These are phyloP conservation scores for Gasterosteus aculeatus DNA, from an alignment of 2,113 vertebrate genomes.

Conservation along the genomic window DNA sequence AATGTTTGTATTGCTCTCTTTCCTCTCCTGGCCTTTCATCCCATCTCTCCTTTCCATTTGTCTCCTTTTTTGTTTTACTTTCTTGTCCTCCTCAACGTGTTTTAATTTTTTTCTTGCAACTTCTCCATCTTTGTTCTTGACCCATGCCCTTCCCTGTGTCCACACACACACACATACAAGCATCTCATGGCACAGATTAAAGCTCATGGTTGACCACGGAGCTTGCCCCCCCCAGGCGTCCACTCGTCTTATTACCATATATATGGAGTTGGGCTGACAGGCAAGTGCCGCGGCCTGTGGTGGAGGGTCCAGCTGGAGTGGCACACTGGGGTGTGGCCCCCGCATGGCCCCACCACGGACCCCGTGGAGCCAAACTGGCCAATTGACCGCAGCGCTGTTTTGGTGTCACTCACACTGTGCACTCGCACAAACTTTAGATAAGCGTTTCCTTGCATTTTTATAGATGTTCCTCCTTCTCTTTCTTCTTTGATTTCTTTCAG, in stretches of 20 bases:
- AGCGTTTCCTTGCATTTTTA: conserved; percentile 18
- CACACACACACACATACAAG: conserved; percentile 13
- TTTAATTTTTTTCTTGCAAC: neutral
- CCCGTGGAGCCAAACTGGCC: conserved; percentile 50
- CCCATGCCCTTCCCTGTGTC: neutral
- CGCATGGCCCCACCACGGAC: conserved; percentile 33
- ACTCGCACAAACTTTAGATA: conserved; percentile 34
- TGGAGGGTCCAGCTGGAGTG: conserved; percentile 54
- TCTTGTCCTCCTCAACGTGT: neutral
- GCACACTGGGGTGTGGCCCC: conserved; percentile 45
- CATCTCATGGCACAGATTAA: conserved; percentile 27
- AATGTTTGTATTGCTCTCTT: neutral
- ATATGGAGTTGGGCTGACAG: conserved; percentile 75
- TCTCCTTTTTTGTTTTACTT: neutral
- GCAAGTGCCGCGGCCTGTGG: conserved; percentile 52
- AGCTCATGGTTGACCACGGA: conserved; percentile 39
- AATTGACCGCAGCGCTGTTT: conserved; percentile 39
- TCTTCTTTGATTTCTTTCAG: conserved; percentile 4
- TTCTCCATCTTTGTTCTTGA: conserved; percentile 5
- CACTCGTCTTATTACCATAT: conserved; percentile 77
- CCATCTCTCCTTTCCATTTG: neutral
- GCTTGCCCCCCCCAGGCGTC: neutral
- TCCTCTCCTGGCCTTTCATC: conserved; percentile 32
- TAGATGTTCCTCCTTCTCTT: neutral
- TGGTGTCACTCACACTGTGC: conserved; percentile 1